Evolutionary conservation across 2,113 vertebrate genomes (phyloP).

Genomic region (Brachypteracias leptosomus): DNA sequence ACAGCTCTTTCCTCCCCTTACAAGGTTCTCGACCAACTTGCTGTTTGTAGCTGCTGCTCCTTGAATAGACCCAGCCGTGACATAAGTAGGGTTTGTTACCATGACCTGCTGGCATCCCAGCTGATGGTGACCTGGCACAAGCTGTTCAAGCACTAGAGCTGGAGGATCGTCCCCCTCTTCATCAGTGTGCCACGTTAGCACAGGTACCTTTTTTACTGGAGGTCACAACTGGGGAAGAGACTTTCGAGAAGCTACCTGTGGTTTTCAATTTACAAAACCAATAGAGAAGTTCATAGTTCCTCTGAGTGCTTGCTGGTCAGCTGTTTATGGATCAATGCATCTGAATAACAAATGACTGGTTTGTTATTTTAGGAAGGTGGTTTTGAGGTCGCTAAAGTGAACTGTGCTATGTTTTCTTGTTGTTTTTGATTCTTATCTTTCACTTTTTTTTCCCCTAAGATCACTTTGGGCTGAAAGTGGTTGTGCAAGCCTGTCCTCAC

Average conservation of each 20-base stretch:
- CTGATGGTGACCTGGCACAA: neutral
- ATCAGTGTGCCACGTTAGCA: neutral
- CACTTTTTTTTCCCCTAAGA: neutral
- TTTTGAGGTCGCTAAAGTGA: slow-evolving; percentile 41
- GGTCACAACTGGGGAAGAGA: neutral
- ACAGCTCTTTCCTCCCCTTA: neutral
- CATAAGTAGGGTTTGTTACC: rapidly evolving
- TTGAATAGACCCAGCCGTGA: neutral
- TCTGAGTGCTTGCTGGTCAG: neutral
- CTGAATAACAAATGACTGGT: neutral
- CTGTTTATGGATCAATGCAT: neutral
- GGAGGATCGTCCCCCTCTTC: neutral
- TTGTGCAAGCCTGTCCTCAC: neutral
- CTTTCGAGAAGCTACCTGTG: neutral
- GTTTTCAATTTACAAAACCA: neutral
- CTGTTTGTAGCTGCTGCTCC: neutral
- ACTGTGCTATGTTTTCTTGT: neutral
- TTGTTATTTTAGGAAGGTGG: neutral
- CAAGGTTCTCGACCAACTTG: no score
- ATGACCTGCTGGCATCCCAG: neutral
- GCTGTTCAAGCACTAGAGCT: neutral
- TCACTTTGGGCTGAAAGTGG: neutral
- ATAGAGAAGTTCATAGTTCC: neutral
- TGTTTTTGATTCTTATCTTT: neutral
- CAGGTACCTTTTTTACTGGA: rapidly evolving